A percentile compares a stretch with the other conserved stretches of the same genome.
Conservation (phyloP, 2,888 invertebrate species). For the Frankliniella fusca region DNA sequence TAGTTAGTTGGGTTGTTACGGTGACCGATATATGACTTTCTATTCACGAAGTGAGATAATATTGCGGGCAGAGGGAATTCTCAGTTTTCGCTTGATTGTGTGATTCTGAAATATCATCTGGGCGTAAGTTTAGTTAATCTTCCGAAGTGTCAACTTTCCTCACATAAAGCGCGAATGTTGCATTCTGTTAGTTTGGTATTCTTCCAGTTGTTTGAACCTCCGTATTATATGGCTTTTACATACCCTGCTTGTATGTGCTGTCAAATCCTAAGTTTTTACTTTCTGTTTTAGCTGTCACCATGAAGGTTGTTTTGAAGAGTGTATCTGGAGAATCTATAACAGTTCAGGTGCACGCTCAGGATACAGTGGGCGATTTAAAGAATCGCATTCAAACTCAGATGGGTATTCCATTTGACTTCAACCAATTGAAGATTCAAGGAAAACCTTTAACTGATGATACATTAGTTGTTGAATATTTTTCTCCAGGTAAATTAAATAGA, state of each 20-base stretch:
- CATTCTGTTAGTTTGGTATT: too few relatives aligned
- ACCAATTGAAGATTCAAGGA: conserved; percentile 38
- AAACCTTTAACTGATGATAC: conserved; percentile 37
- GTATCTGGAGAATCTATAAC: conserved; percentile 39
- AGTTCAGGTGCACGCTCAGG: conserved; percentile 37
- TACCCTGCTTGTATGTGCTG: background rate
- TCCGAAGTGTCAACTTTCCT: too few relatives aligned
- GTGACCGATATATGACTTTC: background rate
- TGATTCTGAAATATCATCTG: background rate
- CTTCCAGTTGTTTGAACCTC: background rate
- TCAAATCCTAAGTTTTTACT: background rate
- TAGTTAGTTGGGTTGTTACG: background rate
- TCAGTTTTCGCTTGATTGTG: background rate
- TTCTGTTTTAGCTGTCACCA: conserved; percentile 29
- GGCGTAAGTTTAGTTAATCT: background rate
- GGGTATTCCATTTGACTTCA: conserved; percentile 39
- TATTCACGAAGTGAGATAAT: background rate
- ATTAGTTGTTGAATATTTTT: conserved; percentile 38
- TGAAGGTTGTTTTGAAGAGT: conserved; percentile 39
- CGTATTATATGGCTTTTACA: background rate
- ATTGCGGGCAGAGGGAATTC: background rate
- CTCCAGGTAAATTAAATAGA: conserved; percentile 32
- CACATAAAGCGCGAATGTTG: too few relatives aligned
- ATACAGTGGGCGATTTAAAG: conserved; percentile 39
- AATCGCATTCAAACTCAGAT: conserved; percentile 38